phyloP scores from a whole-genome alignment of 2,113 vertebrate genomes.

The Tonatia bakeri region DNA sequence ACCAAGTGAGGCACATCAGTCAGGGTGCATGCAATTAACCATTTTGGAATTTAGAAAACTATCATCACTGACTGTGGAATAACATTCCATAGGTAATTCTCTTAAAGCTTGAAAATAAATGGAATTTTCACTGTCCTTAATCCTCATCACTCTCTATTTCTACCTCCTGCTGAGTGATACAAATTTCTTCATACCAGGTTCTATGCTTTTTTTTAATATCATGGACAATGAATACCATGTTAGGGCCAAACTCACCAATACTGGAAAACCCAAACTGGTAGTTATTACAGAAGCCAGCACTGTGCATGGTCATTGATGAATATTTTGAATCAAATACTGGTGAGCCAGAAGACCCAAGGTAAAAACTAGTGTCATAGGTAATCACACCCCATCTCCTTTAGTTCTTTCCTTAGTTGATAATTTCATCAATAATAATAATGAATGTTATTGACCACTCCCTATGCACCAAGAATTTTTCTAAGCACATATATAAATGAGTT shows the following conservation, averaged over 20 bases:
- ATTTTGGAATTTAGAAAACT: background rate
- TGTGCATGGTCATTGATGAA: slow-evolving; percentile 36
- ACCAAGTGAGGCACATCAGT: too few relatives aligned
- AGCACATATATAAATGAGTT: background rate
- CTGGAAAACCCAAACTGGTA: accelerated
- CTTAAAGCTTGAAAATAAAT: background rate
- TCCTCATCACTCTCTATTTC: background rate
- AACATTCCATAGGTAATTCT: background rate
- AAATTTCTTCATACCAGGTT: background rate
- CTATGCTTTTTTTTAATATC: background rate
- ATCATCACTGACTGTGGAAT: background rate
- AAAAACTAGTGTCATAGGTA: slow-evolving; percentile 58
- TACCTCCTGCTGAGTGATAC: background rate
- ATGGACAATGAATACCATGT: background rate
- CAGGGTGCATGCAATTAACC: background rate
- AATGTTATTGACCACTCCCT: background rate
- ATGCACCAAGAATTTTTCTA: background rate
- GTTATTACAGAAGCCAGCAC: accelerated
- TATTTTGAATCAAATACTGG: slow-evolving; percentile 53
- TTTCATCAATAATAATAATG: background rate
- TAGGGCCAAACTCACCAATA: slow-evolving; percentile 56
- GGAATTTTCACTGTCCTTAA: background rate
- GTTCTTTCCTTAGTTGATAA: too few relatives aligned
- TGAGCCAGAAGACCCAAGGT: slow-evolving; percentile 58
- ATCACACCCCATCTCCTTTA: background rate